Evolutionary conservation across 2,113 vertebrate species (phyloP).

Genomic region (Bettongia penicillata): DNA sequence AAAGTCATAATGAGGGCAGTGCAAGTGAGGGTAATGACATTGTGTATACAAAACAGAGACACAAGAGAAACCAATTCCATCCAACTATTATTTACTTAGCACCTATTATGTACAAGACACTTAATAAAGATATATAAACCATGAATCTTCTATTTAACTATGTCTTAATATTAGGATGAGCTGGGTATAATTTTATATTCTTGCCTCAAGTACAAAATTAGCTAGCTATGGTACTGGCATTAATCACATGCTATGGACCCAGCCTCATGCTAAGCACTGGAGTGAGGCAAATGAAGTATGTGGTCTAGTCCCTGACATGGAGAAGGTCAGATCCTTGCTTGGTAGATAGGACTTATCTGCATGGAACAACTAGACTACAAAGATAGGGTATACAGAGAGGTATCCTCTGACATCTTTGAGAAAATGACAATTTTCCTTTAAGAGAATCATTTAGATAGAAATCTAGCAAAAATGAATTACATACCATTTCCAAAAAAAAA

Average conservation of each 20-base stretch:
- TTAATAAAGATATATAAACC: not conserved
- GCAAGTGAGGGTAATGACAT: not conserved
- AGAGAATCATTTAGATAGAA: too few species aligned
- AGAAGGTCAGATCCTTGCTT: not conserved
- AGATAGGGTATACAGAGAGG: too few species aligned
- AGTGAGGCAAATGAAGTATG: not conserved
- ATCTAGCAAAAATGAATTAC: too few species aligned
- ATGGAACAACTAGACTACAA: too few species aligned
- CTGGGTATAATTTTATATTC: not conserved
- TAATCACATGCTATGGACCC: not conserved
- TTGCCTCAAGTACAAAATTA: not conserved
- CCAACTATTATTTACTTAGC: not conserved
- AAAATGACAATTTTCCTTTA: too few species aligned
- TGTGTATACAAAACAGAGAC: not conserved
- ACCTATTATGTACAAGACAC: not conserved
- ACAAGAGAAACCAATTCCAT: not conserved
- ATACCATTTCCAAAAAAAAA: too few species aligned
- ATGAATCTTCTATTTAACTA: not conserved
- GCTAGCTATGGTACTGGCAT: not conserved
- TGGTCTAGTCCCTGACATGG: not conserved
- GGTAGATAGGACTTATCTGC: not conserved
- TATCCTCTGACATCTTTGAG: too few species aligned
- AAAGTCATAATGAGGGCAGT: not conserved
- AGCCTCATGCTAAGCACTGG: not conserved
- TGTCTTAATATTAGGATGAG: not conserved